phyloP scores from a whole-genome alignment of 2,888 invertebrate genomes.

The Scaptomyza cyrtandrae region DNA sequence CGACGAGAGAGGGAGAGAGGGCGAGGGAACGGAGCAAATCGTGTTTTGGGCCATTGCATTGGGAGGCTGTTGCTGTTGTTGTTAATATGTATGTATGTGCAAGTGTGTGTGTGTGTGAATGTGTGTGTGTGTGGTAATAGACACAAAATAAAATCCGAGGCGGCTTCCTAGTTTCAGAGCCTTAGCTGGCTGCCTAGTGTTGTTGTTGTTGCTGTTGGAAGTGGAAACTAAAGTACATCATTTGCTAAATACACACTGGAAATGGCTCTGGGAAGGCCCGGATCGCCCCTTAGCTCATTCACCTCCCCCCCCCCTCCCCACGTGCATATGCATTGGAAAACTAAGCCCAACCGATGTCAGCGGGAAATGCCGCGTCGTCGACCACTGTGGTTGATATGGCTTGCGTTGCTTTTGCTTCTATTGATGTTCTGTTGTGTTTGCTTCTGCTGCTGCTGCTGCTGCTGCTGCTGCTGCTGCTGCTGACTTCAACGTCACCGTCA shows the following conservation, averaged over 20 bases:
- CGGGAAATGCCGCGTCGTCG: slow-evolving; percentile 33
- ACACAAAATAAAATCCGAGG: slow-evolving; percentile 17
- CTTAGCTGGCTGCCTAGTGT: slow-evolving; percentile 28
- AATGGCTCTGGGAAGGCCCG: slow-evolving; percentile 45
- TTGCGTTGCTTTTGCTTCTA: slow-evolving; percentile 3
- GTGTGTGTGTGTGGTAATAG: slow-evolving; percentile 29
- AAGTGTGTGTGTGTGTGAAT: slow-evolving; percentile 5
- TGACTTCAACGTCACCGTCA: slow-evolving; percentile 20
- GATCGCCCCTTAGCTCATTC: not conserved
- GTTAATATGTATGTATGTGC: slow-evolving; percentile 15
- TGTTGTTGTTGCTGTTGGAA: slow-evolving; percentile 52
- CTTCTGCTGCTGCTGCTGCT: not conserved
- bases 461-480: not conserved
- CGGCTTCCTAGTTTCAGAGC: slow-evolving; percentile 46
- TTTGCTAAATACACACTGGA: slow-evolving; percentile 79
- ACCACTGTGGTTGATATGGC: slow-evolving; percentile 15
- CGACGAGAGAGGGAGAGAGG: too few relatives aligned
- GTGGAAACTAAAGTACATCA: slow-evolving; percentile 72
- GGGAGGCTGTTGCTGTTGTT: slow-evolving; percentile 9
- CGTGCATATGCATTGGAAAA: slow-evolving; percentile 67
- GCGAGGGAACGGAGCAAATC: not conserved
- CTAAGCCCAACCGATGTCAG: slow-evolving; percentile 61
- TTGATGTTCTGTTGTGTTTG: slow-evolving; percentile 13
- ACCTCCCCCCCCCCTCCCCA: not conserved
- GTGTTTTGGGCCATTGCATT: slow-evolving; percentile 37